Conservation (phyloP, 2,113 vertebrate genomes). For the Clarias gariepinus region DNA sequence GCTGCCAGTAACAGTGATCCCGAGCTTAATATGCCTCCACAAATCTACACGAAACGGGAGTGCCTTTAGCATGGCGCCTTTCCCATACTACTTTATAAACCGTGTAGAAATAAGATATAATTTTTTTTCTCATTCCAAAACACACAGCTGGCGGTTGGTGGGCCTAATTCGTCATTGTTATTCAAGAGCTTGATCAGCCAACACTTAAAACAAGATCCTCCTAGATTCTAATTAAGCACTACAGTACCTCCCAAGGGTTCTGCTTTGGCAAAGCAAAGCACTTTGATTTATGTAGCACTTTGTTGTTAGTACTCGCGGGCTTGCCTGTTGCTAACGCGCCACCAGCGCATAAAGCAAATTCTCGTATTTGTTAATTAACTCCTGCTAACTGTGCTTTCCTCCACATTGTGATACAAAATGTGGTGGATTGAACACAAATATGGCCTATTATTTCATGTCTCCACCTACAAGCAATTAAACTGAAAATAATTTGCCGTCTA, state of each 20-base stretch:
- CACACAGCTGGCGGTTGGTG: constrained; percentile 66
- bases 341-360: constrained; percentile 63
- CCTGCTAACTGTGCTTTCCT: constrained; percentile 61
- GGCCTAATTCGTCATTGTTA: constrained; percentile 78
- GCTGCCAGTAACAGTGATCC: constrained; percentile 56
- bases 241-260: constrained; percentile 74
- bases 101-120: constrained; percentile 56
- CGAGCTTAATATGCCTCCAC: constrained; percentile 55
- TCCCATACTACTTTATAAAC: constrained; percentile 65
- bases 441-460: constrained; percentile 54
- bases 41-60: constrained; percentile 45
- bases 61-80: constrained; percentile 48
- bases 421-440: constrained; percentile 51
- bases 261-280: constrained; percentile 73
- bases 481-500: constrained; percentile 48
- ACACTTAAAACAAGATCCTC: constrained; percentile 81
- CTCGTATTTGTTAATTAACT: constrained; percentile 76
- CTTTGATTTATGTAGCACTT: constrained; percentile 79
- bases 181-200: constrained; percentile 74
- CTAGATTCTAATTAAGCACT: constrained; percentile 82
- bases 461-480: constrained; percentile 57
- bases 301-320: constrained; percentile 73
- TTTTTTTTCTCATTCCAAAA: constrained; percentile 63
- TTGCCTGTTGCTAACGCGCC: constrained; percentile 66
- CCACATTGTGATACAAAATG: constrained; percentile 52